A percentile compares a stretch with the other conserved stretches of the same genome.
phyloP scores from a whole-genome alignment of 1,140 invertebrate genomes.

The Acromyrmex charruanus region DNA sequence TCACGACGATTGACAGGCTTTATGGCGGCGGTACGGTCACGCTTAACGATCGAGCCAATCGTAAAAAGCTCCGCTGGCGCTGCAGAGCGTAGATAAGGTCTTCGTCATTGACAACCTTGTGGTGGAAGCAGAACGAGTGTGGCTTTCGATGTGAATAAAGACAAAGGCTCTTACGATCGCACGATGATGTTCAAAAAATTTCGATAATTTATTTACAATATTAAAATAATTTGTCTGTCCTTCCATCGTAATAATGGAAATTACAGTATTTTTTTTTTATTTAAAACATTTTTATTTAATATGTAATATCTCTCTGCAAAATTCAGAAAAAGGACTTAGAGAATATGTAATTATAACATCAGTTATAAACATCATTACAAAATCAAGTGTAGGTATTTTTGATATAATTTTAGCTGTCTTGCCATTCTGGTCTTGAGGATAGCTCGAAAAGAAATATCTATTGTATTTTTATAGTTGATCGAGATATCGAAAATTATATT shows the following conservation, averaged over 20 bases:
- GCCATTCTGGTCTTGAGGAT: not conserved
- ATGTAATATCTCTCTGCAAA: not conserved
- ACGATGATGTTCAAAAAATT: not conserved
- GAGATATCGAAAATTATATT: not conserved
- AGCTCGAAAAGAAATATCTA: not conserved
- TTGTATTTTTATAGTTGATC: not conserved
- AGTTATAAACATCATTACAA: not conserved
- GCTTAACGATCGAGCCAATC: conserved; percentile 71
- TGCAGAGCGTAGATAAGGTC: conserved; percentile 67
- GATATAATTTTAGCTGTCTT: not conserved
- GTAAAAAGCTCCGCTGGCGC: conserved; percentile 61
- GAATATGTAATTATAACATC: not conserved
- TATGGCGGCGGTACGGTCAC: conserved; percentile 54
- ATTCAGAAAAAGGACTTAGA: not conserved
- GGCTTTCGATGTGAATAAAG: not conserved
- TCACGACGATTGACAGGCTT: conserved; percentile 68
- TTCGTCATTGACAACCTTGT: conserved; percentile 61
- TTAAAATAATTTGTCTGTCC: conserved; percentile 18
- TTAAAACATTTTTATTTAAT: not conserved
- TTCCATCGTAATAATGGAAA: not conserved
- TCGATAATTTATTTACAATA: not conserved
- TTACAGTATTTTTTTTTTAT: not conserved
- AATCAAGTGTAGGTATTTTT: not conserved
- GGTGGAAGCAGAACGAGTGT: conserved; percentile 9
- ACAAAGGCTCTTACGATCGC: conserved; percentile 5